These are phyloP conservation scores for Galerucella nymphaeae DNA, from an alignment of 2,888 invertebrate genomes.

Conservation along the genomic window DNA sequence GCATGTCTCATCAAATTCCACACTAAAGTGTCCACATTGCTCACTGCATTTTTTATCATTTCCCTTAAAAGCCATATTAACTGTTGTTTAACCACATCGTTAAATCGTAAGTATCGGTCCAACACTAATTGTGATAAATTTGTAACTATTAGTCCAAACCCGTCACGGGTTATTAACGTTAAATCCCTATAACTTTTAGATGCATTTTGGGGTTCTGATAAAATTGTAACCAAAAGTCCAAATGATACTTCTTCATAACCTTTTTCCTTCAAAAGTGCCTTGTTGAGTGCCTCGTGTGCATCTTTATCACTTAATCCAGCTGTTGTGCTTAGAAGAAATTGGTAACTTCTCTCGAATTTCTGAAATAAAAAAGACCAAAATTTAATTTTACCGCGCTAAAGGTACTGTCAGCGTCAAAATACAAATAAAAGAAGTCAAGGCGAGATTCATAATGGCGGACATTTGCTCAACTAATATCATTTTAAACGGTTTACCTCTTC, in stretches of 20 bases:
- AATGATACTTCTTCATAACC: conserved; percentile 94
- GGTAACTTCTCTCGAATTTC: conserved; percentile 91
- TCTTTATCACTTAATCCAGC: conserved; percentile 92
- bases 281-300: conserved; percentile 91
- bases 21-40: conserved; percentile 88
- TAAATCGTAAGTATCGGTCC: conserved; percentile 83
- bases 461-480: conserved; percentile 62
- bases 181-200: conserved; percentile 92
- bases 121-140: conserved; percentile 86
- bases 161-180: conserved; percentile 89
- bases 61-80: conserved; percentile 91
- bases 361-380: conserved; percentile 67
- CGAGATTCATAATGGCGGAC: conserved; percentile 68
- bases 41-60: conserved; percentile 90
- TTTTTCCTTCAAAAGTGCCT: conserved; percentile 86
- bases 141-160: conserved; percentile 82
- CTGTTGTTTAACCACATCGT: conserved; percentile 84
- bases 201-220: conserved; percentile 86
- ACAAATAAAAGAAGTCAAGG: conserved; percentile 62
- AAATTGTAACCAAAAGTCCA: conserved; percentile 88
- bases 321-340: conserved; percentile 80
- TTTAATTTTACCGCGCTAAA: conserved; percentile 58
- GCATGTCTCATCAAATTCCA: conserved; percentile 94
- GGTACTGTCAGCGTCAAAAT: conserved; percentile 58
- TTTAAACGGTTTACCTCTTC: conserved; percentile 82